Percentiles rank a stretch among this genome's conserved stretches.
Conservation (phyloP, 2,113 vertebrate genomes). For the Mustelus asterias region DNA sequence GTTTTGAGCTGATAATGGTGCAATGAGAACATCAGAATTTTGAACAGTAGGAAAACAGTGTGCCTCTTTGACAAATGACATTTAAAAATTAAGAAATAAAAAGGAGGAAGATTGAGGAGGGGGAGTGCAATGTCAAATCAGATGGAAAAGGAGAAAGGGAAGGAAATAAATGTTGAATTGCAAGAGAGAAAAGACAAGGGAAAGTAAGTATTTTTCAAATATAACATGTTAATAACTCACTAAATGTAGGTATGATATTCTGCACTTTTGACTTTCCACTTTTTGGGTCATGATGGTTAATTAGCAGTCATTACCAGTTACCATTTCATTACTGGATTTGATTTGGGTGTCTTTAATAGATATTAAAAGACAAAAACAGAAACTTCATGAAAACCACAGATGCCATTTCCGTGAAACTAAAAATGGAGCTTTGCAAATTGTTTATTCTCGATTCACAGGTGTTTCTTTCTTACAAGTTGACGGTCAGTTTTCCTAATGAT, state of each 20-base stretch:
- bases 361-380: background rate
- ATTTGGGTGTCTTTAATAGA: background rate
- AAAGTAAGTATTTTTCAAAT: background rate
- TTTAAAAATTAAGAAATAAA: background rate
- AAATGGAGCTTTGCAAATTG: background rate
- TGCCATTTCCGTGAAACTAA: background rate
- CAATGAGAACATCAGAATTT: background rate
- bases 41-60: background rate
- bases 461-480: background rate
- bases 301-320: background rate
- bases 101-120: background rate
- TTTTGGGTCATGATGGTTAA: background rate
- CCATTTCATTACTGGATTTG: background rate
- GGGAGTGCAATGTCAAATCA: background rate
- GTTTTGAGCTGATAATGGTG: background rate
- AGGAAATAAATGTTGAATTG: background rate
- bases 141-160: background rate
- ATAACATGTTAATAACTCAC: background rate
- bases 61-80: background rate
- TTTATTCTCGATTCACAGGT: background rate
- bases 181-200: background rate
- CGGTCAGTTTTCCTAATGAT: background rate
- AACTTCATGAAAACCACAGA: background rate
- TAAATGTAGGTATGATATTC: background rate
- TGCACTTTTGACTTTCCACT: background rate